Conservation (phyloP, 2,113 vertebrate genomes). For the Neodontobutis hainanensis region DNA sequence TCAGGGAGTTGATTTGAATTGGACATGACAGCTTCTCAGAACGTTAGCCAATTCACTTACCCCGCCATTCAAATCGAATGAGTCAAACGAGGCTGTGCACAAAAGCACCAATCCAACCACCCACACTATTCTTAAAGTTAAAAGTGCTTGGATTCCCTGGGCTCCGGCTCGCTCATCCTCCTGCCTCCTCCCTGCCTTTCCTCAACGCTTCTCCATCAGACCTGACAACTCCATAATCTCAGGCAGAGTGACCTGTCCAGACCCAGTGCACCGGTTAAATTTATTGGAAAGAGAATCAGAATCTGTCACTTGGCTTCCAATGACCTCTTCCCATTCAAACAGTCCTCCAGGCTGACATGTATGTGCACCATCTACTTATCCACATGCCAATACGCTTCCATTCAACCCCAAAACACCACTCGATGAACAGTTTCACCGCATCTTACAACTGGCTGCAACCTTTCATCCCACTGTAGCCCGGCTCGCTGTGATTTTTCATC, state of each 20-base stretch:
- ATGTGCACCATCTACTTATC: neutral
- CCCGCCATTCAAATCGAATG: slow-evolving; percentile 57
- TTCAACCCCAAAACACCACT: slow-evolving; percentile 5
- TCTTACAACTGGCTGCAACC: slow-evolving; percentile 12
- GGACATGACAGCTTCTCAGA: slow-evolving; percentile 51
- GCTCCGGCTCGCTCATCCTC: slow-evolving; percentile 13
- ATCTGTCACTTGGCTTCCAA: slow-evolving; percentile 45
- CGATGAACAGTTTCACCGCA: slow-evolving; percentile 14
- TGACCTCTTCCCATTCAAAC: neutral
- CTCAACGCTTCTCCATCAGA: slow-evolving; percentile 37
- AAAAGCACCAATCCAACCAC: slow-evolving; percentile 51
- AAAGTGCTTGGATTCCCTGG: slow-evolving; percentile 45
- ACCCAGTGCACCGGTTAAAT: slow-evolving; percentile 38
- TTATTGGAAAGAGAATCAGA: slow-evolving; percentile 54
- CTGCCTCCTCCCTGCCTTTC: slow-evolving; percentile 24
- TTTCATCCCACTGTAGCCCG: slow-evolving; percentile 6
- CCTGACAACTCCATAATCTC: slow-evolving; percentile 57
- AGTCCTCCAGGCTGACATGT: neutral
- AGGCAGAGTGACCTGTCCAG: slow-evolving; percentile 46
- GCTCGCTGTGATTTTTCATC: no score
- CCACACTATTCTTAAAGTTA: slow-evolving; percentile 56
- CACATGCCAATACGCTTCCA: slow-evolving; percentile 3
- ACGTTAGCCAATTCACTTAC: slow-evolving; percentile 57
- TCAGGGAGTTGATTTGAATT: slow-evolving; percentile 58
- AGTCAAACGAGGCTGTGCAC: slow-evolving; percentile 53